Evolutionary conservation across 2,888 invertebrate species (phyloP), one percentile per base, ranked within the genome.

Genomic region (Ashinkailepas kermadecensis): DNA sequence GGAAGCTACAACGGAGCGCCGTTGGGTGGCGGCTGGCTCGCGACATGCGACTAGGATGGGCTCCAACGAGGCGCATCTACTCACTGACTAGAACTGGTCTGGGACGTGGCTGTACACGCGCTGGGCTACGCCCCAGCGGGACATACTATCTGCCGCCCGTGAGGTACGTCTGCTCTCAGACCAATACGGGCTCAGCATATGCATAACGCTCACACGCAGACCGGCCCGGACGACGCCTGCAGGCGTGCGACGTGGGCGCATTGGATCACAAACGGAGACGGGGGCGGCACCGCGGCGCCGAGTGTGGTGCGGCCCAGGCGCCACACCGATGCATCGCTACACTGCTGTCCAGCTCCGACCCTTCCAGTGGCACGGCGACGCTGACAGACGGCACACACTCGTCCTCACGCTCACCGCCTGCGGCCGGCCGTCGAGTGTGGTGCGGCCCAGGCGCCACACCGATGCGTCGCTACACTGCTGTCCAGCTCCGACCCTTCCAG

Each of bases 11-110:
- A 15, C 70, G 70, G 15, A 15, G 62, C 70, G 70, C 15, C 70
- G 23, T 23, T 11, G 67, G 64, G 67, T 12, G 10, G 64, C n/a
- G 67, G 23, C 12, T 13, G 70, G 65, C 25, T 13, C 70, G 15
- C 70, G 70, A 13, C 65, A 23, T 2, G 65, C 65, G 23, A 62
- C 62, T 13, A 18, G 62, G 62, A 62, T 18, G 18, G 62, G 62
- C 7, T 62, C 15, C 62, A 18, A 62, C 62, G 18, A 8, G 62
- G 18, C 62, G 18, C 62, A 18, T 4, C 62, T 15, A 18, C 13
- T 18, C 70, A 15, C 70, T 15, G 70, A 70, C 70, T 70, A 70
- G 70, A 25, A 70, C 70, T 70, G 70, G 70, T 70, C 70, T 70
- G 70, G 70, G 39, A 70, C 70, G 39, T 39, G 15, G 13, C 70